Percentiles rank a stretch among this genome's conserved stretches.
Evolutionary conservation across 2,888 invertebrate species (phyloP).

Genomic region (Sabellastarte sp.): DNA sequence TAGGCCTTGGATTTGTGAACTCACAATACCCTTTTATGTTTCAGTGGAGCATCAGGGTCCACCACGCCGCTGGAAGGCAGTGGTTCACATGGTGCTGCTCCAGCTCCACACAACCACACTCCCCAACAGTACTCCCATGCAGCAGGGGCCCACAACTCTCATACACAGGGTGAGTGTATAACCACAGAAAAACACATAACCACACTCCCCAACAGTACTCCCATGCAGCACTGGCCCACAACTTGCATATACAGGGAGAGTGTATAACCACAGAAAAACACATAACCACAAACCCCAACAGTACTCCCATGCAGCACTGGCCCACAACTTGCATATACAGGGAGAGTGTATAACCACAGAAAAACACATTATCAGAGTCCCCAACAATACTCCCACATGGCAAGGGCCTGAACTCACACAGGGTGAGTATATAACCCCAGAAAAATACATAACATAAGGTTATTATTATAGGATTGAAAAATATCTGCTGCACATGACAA

Average conservation of each 20-base stretch:
- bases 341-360: too few species aligned
- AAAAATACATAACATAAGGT: too few species aligned
- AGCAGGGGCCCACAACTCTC: conserved; percentile 8
- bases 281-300: not conserved
- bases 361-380: not conserved
- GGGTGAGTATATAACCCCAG: too few species aligned
- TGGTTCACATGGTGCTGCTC: not conserved
- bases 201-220: not conserved
- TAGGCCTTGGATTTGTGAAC: too few species aligned
- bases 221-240: not conserved
- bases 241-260: too few species aligned
- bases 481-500: too few species aligned
- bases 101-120: not conserved
- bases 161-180: too few species aligned
- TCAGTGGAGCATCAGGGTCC: conserved; percentile 8
- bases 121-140: not conserved
- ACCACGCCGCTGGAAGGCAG: conserved; percentile 3
- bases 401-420: conserved; percentile 1
- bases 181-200: too few species aligned
- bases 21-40: conserved; percentile 1
- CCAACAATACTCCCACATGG: not conserved
- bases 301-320: not conserved
- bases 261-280: too few species aligned
- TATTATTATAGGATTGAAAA: too few species aligned
- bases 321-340: too few species aligned